Percentiles rank a stretch among this genome's conserved stretches.
Evolutionary conservation across 2,888 invertebrate genomes (phyloP).

Genomic region (Tetanocera ferruginea): DNA sequence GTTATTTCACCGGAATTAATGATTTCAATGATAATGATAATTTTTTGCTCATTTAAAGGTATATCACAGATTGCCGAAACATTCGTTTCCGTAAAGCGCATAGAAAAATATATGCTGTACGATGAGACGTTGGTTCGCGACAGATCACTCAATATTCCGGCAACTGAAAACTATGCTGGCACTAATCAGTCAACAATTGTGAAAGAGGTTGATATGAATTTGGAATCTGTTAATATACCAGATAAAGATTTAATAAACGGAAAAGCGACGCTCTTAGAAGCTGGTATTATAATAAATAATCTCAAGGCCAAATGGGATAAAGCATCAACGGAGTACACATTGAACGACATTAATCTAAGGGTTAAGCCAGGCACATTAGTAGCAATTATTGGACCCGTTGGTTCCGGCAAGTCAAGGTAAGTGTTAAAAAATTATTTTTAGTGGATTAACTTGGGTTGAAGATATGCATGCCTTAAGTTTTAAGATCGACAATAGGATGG

Average conservation of each 20-base stretch:
- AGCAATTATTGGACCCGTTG: conserved; percentile 81
- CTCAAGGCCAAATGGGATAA: conserved; percentile 79
- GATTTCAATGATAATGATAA: too few relatives aligned
- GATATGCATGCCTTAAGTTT: too few relatives aligned
- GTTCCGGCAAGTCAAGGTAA: conserved; percentile 75
- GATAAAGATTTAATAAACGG: conserved; percentile 59
- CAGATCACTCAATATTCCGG: conserved; percentile 56
- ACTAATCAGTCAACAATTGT: conserved; percentile 63
- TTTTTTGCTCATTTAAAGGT: too few relatives aligned
- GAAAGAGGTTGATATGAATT: conserved; percentile 53
- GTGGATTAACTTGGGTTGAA: too few relatives aligned
- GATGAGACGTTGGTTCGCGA: conserved; percentile 72
- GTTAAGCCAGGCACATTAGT: conserved; percentile 76
- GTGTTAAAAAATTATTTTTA: too few relatives aligned
- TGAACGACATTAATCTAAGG: conserved; percentile 77
- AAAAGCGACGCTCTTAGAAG: conserved; percentile 65
- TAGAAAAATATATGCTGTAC: conserved; percentile 75
- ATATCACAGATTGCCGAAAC: conserved; percentile 77
- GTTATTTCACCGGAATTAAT: too few relatives aligned
- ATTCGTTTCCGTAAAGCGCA: conserved; percentile 73
- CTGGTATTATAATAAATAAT: conserved; percentile 74
- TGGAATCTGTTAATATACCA: conserved; percentile 50
- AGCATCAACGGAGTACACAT: conserved; percentile 75
- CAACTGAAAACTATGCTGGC: conserved; percentile 50
- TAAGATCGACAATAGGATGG: too few relatives aligned